These are phyloP conservation scores for Sebastolobus alascanus DNA, from an alignment of 2,797 vertebrate species.

Conservation along the genomic window DNA sequence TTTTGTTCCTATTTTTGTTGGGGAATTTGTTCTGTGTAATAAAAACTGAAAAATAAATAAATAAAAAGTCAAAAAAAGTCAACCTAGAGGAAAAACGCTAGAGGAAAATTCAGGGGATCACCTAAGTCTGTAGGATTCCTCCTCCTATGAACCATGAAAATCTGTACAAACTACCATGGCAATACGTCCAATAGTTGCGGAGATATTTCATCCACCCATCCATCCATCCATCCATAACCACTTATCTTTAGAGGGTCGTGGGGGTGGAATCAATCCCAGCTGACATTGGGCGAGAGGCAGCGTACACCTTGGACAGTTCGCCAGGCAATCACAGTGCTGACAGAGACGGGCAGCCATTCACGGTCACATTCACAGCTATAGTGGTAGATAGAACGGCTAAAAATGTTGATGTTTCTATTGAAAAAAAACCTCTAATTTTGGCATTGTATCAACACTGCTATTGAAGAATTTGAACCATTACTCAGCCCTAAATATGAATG, in stretches of 20 bases:
- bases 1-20: too few species aligned
- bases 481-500: not conserved
- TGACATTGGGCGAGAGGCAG: not conserved
- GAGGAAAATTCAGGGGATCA: not conserved
- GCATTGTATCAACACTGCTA: not conserved
- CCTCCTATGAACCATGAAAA: not conserved
- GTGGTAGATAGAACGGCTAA: not conserved
- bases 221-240: not conserved
- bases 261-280: not conserved
- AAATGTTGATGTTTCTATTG: not conserved
- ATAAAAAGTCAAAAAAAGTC: too few species aligned
- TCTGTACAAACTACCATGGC: too few species aligned
- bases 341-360: not conserved
- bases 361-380: not conserved
- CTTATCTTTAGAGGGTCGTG: not conserved
- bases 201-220: not conserved
- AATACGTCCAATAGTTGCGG: not conserved
- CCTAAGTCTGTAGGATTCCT: not conserved
- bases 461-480: not conserved
- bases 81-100: too few species aligned
- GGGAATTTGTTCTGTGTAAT: too few species aligned
- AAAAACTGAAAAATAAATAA: too few species aligned
- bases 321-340: not conserved
- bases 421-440: not conserved
- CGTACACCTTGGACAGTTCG: not conserved